These are phyloP conservation scores for Ostrea edulis DNA, from an alignment of 1,140 invertebrate genomes.

Conservation along the genomic window DNA sequence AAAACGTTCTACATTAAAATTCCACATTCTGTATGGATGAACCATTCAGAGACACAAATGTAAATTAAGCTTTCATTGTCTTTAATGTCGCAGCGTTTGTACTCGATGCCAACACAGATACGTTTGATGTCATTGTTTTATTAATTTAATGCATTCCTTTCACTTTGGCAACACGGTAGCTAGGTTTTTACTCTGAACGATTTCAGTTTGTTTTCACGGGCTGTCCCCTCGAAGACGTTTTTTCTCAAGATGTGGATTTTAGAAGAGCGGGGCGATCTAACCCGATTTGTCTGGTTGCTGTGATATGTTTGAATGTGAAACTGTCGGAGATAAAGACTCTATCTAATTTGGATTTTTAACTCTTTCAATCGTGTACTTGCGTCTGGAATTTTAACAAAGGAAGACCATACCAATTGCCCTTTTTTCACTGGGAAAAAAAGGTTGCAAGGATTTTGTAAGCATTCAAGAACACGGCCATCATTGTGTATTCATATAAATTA, in stretches of 20 bases:
- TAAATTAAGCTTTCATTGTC: not conserved
- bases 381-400: conserved; percentile 4
- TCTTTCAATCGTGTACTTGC: not conserved
- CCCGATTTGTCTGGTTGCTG: not conserved
- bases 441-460: not conserved
- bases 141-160: not conserved
- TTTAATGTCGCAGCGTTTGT: not conserved
- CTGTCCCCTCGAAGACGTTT: not conserved
- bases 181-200: not conserved
- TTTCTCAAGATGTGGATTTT: not conserved
- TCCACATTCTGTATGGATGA: not conserved
- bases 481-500: not conserved
- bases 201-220: not conserved
- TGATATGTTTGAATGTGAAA: not conserved
- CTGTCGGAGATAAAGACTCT: not conserved
- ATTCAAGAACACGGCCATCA: not conserved
- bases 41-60: not conserved
- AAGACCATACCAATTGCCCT: not conserved
- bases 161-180: not conserved
- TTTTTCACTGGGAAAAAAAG: not conserved
- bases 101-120: not conserved
- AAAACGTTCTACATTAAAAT: not conserved
- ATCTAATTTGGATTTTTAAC: not conserved
- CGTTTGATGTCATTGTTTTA: not conserved
- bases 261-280: not conserved